Conservation (phyloP, 2,113 vertebrate species). For the Seriola quinqueradiata region DNA sequence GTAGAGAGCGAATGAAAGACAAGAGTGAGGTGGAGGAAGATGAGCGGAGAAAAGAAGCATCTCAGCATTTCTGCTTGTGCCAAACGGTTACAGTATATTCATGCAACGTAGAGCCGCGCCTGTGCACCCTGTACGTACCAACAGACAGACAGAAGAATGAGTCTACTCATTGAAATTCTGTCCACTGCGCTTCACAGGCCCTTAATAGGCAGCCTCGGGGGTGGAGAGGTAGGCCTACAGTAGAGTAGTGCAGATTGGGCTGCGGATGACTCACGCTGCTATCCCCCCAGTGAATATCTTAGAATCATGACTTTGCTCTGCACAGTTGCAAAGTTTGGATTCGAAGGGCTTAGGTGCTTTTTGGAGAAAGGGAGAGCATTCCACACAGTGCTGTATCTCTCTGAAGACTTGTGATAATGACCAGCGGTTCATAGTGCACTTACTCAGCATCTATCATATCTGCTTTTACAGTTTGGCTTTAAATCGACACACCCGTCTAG, state of each 20-base stretch:
- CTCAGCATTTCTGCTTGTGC: slow-evolving; percentile 69
- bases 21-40: slow-evolving; percentile 51
- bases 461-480: neutral
- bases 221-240: slow-evolving; percentile 68
- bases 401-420: slow-evolving; percentile 6
- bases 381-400: neutral
- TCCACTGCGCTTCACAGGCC: slow-evolving; percentile 61
- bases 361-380: slow-evolving; percentile 19
- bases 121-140: slow-evolving; percentile 30
- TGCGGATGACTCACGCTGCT: slow-evolving; percentile 72
- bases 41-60: slow-evolving; percentile 49
- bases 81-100: slow-evolving; percentile 60
- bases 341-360: slow-evolving; percentile 32
- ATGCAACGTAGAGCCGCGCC: slow-evolving; percentile 29
- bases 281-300: slow-evolving; percentile 67
- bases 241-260: slow-evolving; percentile 64
- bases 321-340: slow-evolving; percentile 66
- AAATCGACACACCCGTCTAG: slow-evolving; percentile 8
- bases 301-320: slow-evolving; percentile 67
- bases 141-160: slow-evolving; percentile 58
- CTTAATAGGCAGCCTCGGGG: slow-evolving; percentile 73
- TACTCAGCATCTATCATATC: slow-evolving; percentile 24
- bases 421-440: neutral
- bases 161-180: slow-evolving; percentile 77
- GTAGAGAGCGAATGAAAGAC: slow-evolving; percentile 60